A percentile compares a stretch with the other conserved stretches of the same genome.
phyloP scores from a whole-genome alignment of 2,113 vertebrate genomes.

The Oncorhynchus tshawytscha region DNA sequence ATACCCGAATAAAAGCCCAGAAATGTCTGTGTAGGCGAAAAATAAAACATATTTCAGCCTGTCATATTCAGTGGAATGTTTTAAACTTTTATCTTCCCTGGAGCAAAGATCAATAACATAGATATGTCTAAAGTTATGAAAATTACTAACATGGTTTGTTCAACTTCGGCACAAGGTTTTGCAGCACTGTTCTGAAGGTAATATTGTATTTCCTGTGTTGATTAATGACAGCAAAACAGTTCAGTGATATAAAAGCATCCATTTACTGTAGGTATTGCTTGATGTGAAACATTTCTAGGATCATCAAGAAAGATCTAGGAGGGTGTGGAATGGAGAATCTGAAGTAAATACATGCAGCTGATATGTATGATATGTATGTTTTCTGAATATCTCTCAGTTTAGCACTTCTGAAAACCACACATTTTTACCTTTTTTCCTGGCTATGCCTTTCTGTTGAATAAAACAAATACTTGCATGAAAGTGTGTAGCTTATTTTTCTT shows the following conservation, averaged over 20 bases:
- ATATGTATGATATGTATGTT: not conserved
- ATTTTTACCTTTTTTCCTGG: not conserved
- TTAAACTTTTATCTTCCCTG: conserved; percentile 8
- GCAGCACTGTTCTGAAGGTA: not conserved
- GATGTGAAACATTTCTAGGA: not conserved
- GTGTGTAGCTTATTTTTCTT: not conserved
- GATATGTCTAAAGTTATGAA: not conserved
- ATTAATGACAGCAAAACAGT: not conserved
- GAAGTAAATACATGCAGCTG: not conserved
- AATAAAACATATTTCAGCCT: not conserved
- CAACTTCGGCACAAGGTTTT: not conserved
- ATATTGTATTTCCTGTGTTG: not conserved
- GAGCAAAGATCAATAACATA: conserved; percentile 9
- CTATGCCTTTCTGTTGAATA: not conserved
- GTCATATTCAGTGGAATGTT: not conserved
- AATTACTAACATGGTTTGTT: conserved; percentile 5
- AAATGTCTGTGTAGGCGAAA: too few species aligned
- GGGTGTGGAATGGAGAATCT: not conserved
- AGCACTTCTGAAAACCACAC: not conserved
- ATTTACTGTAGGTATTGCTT: not conserved
- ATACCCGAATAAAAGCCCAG: too few species aligned
- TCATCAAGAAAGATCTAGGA: not conserved
- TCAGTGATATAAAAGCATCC: not conserved
- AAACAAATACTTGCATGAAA: not conserved
- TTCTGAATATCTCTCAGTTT: not conserved